These are phyloP conservation scores for Andrena minutula DNA, from an alignment of 2,888 invertebrate genomes.

Conservation along the genomic window DNA sequence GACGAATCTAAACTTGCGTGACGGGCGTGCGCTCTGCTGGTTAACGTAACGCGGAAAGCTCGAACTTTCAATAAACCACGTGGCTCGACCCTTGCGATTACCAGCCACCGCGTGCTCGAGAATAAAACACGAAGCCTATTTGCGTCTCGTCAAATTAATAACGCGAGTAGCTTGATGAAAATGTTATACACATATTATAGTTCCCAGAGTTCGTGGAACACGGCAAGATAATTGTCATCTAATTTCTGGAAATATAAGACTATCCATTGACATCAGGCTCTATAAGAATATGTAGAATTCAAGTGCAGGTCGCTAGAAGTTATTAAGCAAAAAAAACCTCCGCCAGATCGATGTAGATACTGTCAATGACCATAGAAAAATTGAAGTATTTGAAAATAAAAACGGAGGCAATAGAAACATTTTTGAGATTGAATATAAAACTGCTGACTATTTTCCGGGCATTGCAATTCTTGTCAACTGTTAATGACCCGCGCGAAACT, in stretches of 20 bases:
- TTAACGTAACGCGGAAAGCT: conserved; percentile 74
- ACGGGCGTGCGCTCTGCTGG: conserved; percentile 75
- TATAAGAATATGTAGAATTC: not conserved
- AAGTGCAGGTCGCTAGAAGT: not conserved
- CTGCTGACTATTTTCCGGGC: not conserved
- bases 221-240: too few relatives aligned
- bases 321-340: not conserved
- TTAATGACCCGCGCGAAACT: not conserved
- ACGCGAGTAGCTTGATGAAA: not conserved
- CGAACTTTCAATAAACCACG: conserved; percentile 72
- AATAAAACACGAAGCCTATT: not conserved
- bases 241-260: too few relatives aligned
- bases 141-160: not conserved
- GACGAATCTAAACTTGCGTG: conserved; percentile 64
- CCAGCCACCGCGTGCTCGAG: not conserved
- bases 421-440: not conserved
- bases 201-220: too few relatives aligned
- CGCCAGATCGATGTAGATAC: not conserved
- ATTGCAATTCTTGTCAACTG: not conserved
- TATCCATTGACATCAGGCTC: too few relatives aligned
- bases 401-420: not conserved
- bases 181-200: not conserved
- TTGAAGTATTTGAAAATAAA: not conserved
- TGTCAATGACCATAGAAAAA: not conserved
- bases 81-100: conserved; percentile 49